Evolutionary conservation across 1,140 invertebrate species (phyloP).

Genomic region (Heliconius himera): DNA sequence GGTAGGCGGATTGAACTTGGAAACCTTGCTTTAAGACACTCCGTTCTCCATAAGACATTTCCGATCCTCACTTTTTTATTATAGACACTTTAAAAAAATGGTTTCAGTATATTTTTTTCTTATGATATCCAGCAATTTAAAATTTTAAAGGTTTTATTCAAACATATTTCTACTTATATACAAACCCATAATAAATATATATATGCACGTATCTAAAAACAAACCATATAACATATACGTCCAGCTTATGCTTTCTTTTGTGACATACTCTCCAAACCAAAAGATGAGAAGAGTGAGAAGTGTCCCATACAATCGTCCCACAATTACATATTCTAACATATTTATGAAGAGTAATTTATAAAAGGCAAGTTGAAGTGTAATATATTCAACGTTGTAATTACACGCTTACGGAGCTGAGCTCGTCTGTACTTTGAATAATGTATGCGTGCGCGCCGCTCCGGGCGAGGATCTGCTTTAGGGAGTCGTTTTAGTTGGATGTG

Average conservation of each 20-base stretch:
- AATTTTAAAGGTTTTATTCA: too few species aligned
- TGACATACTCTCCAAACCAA: conserved; percentile 2
- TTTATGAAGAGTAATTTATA: conserved; percentile 42
- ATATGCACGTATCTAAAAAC: not conserved
- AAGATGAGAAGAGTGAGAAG: conserved; percentile 22
- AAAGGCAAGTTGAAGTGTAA: conserved; percentile 46
- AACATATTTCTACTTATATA: too few species aligned
- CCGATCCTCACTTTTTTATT: too few species aligned
- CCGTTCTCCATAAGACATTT: too few species aligned
- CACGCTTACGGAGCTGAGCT: conserved; percentile 42
- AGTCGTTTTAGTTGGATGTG: not conserved
- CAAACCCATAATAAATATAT: too few species aligned
- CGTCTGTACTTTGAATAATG: conserved; percentile 56
- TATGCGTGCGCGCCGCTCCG: conserved; percentile 44
- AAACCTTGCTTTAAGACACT: too few species aligned
- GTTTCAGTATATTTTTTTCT: too few species aligned
- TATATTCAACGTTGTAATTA: conserved; percentile 64
- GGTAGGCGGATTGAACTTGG: too few species aligned
- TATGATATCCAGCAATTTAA: too few species aligned
- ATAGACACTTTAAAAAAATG: too few species aligned
- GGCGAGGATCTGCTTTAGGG: conserved; percentile 2
- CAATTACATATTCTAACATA: conserved; percentile 33
- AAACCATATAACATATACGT: not conserved
- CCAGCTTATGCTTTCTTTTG: not conserved
- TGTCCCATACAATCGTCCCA: conserved; percentile 32